phyloP scores from a whole-genome alignment of 1,140 invertebrate genomes.

The Watersipora subatra region DNA sequence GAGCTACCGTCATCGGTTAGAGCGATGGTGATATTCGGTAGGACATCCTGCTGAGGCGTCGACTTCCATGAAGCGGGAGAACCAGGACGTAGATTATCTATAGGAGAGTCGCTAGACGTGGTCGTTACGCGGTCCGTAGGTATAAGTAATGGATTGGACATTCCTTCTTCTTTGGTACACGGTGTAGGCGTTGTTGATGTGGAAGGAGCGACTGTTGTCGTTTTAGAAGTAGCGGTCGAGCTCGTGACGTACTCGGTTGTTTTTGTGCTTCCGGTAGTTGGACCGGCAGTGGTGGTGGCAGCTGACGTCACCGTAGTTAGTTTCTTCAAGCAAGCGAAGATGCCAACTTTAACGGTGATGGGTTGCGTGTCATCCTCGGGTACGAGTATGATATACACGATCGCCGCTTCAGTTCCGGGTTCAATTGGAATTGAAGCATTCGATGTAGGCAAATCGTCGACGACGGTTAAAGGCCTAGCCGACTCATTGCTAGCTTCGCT shows the following conservation, averaged over 20 bases:
- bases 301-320: no score
- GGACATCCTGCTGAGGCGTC: no score
- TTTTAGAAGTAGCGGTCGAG: no score
- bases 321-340: neutral
- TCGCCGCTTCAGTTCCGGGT: neutral
- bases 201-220: no score
- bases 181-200: neutral
- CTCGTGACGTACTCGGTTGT: no score
- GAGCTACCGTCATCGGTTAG: neutral
- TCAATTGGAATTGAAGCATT: neutral
- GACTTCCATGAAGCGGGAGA: no score
- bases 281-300: no score
- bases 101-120: neutral
- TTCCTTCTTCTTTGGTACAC: neutral
- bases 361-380: neutral
- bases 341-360: neutral
- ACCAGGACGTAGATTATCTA: neutral
- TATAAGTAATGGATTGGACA: neutral
- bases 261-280: no score
- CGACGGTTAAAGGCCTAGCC: neutral
- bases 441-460: neutral
- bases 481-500: neutral
- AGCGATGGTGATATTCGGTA: neutral
- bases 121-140: neutral
- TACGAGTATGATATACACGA: neutral